Evolutionary conservation across 2,113 vertebrate genomes (phyloP).

Genomic region (Pipra filicauda): DNA sequence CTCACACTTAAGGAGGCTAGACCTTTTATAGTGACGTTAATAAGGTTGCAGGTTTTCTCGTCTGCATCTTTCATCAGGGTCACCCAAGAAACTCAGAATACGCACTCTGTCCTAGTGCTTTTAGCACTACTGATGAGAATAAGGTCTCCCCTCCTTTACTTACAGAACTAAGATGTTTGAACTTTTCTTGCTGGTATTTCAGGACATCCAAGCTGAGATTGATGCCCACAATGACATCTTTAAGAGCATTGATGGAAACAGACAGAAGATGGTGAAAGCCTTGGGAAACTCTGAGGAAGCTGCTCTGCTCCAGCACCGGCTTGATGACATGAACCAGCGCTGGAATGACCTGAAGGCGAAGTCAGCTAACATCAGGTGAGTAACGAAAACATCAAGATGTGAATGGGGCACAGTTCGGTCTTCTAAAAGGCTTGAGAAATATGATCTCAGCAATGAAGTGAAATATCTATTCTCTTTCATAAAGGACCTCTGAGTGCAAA

Average conservation of each 20-base stretch:
- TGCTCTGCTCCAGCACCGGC: slow-evolving; percentile 88
- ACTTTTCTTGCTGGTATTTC: slow-evolving; percentile 40
- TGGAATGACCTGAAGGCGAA: slow-evolving; percentile 95
- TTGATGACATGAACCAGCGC: slow-evolving; percentile 98
- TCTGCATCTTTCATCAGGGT: neutral
- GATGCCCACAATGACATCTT: slow-evolving; percentile 99
- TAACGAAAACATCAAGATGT: neutral
- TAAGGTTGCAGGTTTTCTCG: neutral
- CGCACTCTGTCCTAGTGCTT: neutral
- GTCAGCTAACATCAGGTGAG: slow-evolving; percentile 90
- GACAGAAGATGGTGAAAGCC: slow-evolving; percentile 95
- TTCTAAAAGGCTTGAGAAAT: neutral
- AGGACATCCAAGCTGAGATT: slow-evolving; percentile 99
- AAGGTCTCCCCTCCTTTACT: neutral
- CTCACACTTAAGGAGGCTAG: neutral
- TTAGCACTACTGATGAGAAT: neutral
- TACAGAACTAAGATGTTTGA: neutral
- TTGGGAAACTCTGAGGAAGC: slow-evolving; percentile 94
- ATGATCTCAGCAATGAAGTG: neutral
- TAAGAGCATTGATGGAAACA: slow-evolving; percentile 93
- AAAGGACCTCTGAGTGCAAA: neutral
- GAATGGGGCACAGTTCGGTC: neutral
- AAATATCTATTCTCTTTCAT: neutral
- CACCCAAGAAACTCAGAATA: neutral
- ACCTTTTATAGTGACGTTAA: neutral